These are phyloP conservation scores for Menidia menidia DNA, from an alignment of 2,797 vertebrate species.

Conservation along the genomic window DNA sequence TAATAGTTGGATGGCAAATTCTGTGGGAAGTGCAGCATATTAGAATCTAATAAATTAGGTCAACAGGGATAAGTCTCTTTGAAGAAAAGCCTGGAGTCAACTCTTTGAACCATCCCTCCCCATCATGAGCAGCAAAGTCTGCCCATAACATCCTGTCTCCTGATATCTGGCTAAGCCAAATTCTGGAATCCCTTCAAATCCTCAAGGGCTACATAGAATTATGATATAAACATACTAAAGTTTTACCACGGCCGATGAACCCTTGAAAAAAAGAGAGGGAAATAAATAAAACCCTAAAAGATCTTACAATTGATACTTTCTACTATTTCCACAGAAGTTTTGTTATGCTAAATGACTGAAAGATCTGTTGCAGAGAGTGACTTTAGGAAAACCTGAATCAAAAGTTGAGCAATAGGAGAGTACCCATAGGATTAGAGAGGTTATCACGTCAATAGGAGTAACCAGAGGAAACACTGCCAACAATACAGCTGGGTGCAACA, in stretches of 20 bases:
- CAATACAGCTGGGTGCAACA: conserved; percentile 71
- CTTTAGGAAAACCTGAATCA: conserved; percentile 49
- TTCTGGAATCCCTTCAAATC: conserved; percentile 18
- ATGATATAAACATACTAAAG: background rate
- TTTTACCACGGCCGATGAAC: background rate
- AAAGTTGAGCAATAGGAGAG: conserved; percentile 58
- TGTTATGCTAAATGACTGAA: background rate
- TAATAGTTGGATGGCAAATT: conserved; percentile 41
- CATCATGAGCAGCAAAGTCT: conserved; percentile 42
- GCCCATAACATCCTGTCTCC: conserved; percentile 61
- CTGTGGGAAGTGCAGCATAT: conserved; percentile 62
- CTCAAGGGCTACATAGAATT: conserved; percentile 5
- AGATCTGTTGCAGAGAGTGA: conserved; percentile 13
- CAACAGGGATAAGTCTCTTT: conserved; percentile 60
- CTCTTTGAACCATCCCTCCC: conserved; percentile 29
- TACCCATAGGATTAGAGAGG: conserved; percentile 53
- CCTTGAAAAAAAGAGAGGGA: background rate
- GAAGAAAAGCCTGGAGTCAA: conserved; percentile 59
- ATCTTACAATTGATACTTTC: background rate
- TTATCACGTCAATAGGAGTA: conserved; percentile 57
- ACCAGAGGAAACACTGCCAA: conserved; percentile 69
- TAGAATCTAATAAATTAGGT: conserved; percentile 67
- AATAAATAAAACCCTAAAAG: too few species aligned
- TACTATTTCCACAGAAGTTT: background rate
- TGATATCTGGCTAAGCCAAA: conserved; percentile 33